phyloP scores from a whole-genome alignment of 2,888 invertebrate species.

The Caenorhabditis virilis region DNA sequence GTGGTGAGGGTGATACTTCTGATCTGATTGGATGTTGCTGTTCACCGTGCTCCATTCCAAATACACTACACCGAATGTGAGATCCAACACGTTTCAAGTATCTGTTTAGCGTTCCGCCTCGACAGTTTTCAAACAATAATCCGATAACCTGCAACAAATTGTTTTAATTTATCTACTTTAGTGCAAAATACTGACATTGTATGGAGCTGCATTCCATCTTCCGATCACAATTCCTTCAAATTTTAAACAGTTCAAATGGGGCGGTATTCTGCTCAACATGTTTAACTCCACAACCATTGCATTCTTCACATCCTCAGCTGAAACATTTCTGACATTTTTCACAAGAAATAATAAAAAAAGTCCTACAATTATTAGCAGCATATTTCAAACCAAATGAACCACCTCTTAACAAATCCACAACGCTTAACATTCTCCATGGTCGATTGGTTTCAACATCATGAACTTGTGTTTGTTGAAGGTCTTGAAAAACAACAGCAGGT shows the following conservation, averaged over 20 bases:
- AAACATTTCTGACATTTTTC: conserved; percentile 2
- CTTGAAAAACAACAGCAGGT: conserved; percentile 14
- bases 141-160: conserved; percentile 22
- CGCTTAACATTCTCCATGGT: conserved; percentile 15
- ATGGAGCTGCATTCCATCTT: too few species aligned
- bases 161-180: too few species aligned
- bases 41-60: too few species aligned
- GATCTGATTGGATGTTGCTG: too few species aligned
- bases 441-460: conserved; percentile 14
- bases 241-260: conserved; percentile 22
- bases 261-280: conserved; percentile 10
- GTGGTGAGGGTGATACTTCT: conserved; percentile 32
- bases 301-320: conserved; percentile 12
- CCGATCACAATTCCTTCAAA: conserved; percentile 20
- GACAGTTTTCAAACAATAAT: conserved; percentile 22
- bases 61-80: conserved; percentile 18
- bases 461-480: conserved; percentile 15
- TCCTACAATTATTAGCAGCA: conserved; percentile 19
- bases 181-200: too few species aligned
- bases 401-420: conserved; percentile 9
- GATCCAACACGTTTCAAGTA: conserved; percentile 28
- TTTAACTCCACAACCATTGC: conserved; percentile 21
- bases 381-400: conserved; percentile 15
- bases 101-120: conserved; percentile 29
- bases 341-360: too few species aligned